Evolutionary conservation across 2,113 vertebrate species (phyloP).

Genomic region (Leucopsar rothschildi): DNA sequence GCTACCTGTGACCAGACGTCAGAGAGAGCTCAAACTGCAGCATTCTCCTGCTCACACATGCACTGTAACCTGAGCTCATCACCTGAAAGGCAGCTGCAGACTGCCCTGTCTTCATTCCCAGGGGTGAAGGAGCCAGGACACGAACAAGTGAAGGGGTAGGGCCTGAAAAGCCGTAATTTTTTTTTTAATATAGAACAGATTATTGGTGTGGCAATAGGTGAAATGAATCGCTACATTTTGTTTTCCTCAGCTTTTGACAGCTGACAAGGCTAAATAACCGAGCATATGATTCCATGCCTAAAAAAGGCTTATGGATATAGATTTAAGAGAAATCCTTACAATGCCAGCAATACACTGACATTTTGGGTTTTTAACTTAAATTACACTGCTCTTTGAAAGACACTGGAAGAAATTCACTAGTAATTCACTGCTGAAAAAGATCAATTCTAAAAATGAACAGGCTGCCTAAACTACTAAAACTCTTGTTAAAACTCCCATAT

Average conservation of each 20-base stretch:
- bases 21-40: not conserved
- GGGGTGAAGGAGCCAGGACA: not conserved
- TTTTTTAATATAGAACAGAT: not conserved
- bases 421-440: not conserved
- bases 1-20: not conserved
- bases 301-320: not conserved
- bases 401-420: not conserved
- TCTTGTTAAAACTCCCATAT: not conserved
- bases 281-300: not conserved
- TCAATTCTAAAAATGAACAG: not conserved
- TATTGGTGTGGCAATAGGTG: fast-evolving
- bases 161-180: not conserved
- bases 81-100: not conserved
- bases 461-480: not conserved
- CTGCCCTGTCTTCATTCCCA: not conserved
- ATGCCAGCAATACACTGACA: not conserved
- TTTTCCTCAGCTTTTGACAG: not conserved
- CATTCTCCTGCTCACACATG: not conserved
- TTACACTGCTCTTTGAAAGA: not conserved
- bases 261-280: not conserved
- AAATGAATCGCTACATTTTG: not conserved
- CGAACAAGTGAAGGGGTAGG: not conserved
- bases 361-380: not conserved
- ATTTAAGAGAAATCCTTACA: not conserved
- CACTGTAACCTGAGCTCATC: not conserved